Conservation (phyloP, 1,140 invertebrate species). For the Drosophila jambulina region DNA sequence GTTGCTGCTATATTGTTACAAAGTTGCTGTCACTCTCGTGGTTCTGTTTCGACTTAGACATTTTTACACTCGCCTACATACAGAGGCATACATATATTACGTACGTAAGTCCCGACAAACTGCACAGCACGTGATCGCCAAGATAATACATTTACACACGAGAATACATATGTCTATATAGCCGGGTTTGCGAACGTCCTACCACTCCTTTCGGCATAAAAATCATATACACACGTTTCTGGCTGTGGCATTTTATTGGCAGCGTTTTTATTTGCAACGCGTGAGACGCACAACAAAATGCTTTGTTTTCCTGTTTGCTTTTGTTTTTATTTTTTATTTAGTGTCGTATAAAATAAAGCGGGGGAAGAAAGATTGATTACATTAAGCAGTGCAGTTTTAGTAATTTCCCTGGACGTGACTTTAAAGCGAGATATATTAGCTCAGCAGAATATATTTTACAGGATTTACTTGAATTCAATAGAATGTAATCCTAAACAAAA, state of each 20-base stretch:
- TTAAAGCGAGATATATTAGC: background rate
- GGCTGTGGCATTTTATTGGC: slow-evolving; percentile 78
- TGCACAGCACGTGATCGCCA: slow-evolving; percentile 74
- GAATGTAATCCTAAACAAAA: background rate
- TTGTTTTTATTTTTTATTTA: slow-evolving; percentile 36
- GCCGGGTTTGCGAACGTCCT: slow-evolving; percentile 10
- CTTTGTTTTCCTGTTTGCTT: slow-evolving; percentile 33
- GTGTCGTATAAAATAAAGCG: slow-evolving; percentile 33
- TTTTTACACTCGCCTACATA: slow-evolving; percentile 62
- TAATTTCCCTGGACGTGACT: slow-evolving; percentile 3
- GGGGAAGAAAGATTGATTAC: slow-evolving; percentile 36
- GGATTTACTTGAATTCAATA: no score
- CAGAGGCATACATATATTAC: slow-evolving; percentile 9
- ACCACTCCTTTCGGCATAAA: slow-evolving; percentile 47
- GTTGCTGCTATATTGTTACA: slow-evolving; percentile 31
- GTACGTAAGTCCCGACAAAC: slow-evolving; percentile 50
- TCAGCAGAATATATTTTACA: background rate
- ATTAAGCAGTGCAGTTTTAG: slow-evolving; percentile 15
- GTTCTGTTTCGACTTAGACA: slow-evolving; percentile 71
- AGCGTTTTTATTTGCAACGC: slow-evolving; percentile 76
- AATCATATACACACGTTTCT: slow-evolving; percentile 70
- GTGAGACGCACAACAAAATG: slow-evolving; percentile 68
- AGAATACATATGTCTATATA: slow-evolving; percentile 24
- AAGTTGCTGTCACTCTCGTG: slow-evolving; percentile 50
- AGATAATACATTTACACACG: slow-evolving; percentile 55